These are phyloP conservation scores for Clarias macrocephalus DNA, from an alignment of 2,113 vertebrate species.

Conservation along the genomic window DNA sequence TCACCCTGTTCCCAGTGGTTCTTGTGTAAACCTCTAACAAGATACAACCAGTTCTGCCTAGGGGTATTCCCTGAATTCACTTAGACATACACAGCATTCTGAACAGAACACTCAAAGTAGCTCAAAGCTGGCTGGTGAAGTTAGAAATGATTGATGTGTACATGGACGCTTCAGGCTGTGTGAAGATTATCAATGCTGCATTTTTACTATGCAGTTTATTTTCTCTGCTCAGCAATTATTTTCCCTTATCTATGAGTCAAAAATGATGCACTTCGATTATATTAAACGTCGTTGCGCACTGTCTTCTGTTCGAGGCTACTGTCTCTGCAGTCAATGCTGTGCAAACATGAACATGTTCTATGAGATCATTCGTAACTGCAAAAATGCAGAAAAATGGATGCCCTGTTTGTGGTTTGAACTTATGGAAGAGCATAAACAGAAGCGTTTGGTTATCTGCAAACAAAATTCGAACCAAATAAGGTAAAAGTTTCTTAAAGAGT, in stretches of 20 bases:
- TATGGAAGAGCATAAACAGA: too few species aligned
- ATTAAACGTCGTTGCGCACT: too few species aligned
- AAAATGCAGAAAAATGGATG: too few species aligned
- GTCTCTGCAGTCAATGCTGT: too few species aligned
- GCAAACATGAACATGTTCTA: too few species aligned
- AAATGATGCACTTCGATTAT: too few species aligned
- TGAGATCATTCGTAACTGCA: too few species aligned
- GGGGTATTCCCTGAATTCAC: constrained; percentile 20
- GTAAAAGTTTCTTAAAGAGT: too few species aligned
- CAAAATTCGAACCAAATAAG: too few species aligned
- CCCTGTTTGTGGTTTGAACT: too few species aligned
- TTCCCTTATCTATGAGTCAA: background rate
- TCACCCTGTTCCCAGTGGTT: constrained; percentile 56
- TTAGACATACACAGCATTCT: constrained; percentile 19
- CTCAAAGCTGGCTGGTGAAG: background rate
- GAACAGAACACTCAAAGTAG: background rate
- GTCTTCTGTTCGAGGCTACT: too few species aligned
- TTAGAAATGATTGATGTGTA: constrained; percentile 10
- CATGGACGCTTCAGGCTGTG: background rate
- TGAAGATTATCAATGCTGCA: background rate
- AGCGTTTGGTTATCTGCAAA: too few species aligned
- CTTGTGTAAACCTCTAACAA: constrained; percentile 47
- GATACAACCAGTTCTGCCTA: constrained; percentile 47
- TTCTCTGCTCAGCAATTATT: background rate
- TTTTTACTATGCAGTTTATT: background rate